Evolutionary conservation across 1,140 invertebrate genomes (phyloP).

Genomic region (Rhagoletis pomonella): DNA sequence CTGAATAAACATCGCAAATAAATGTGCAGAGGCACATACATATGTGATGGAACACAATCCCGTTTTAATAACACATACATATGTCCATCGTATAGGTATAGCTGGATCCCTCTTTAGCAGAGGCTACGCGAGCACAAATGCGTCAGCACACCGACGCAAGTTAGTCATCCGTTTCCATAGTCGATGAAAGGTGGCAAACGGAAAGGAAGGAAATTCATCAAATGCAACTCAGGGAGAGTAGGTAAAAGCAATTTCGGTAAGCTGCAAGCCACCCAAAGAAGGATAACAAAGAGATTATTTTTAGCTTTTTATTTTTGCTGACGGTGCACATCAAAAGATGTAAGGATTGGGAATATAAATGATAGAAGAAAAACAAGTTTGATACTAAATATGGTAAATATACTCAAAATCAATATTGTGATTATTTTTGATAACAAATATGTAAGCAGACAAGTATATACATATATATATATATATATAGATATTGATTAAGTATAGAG

Average conservation of each 20-base stretch:
- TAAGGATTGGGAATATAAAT: neutral
- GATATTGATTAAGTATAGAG: too few species aligned
- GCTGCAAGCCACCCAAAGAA: neutral
- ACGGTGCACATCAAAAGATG: neutral
- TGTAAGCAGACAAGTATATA: neutral
- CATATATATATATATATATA: neutral
- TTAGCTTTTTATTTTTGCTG: neutral
- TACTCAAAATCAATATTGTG: neutral
- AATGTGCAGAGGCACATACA: neutral
- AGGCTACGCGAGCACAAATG: neutral
- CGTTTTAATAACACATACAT: neutral
- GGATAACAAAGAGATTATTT: neutral
- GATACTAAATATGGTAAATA: neutral
- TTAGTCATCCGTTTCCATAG: conserved; percentile 14
- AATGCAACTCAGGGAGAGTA: neutral
- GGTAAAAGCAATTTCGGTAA: neutral
- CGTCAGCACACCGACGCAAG: neutral
- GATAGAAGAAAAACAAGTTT: neutral
- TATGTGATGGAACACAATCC: neutral
- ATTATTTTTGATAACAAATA: neutral
- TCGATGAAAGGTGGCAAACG: neutral
- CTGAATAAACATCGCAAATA: conserved; percentile 10
- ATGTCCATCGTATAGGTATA: neutral
- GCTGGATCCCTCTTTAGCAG: neutral
- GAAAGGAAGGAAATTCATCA: neutral